Evolutionary conservation across 2,888 invertebrate species (phyloP).

Genomic region (Vanessa cardui): DNA sequence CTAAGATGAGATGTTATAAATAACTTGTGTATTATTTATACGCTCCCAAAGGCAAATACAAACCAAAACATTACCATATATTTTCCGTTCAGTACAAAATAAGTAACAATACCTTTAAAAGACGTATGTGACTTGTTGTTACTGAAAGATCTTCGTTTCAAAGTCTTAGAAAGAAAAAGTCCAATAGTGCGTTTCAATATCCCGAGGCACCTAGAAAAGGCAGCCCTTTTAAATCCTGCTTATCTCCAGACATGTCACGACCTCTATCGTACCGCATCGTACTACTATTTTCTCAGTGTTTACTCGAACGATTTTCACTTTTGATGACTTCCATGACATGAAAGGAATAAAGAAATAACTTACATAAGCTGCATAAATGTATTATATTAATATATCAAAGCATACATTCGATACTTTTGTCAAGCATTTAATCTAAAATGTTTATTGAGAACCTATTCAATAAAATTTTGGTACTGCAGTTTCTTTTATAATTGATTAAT

Average conservation of each 20-base stretch:
- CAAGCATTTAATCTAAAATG: neutral
- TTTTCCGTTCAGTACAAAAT: neutral
- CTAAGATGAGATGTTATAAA: too few species aligned
- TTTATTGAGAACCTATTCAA: too few species aligned
- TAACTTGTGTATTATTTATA: too few species aligned
- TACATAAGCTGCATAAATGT: too few species aligned
- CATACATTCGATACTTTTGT: neutral
- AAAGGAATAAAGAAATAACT: neutral
- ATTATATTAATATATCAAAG: neutral
- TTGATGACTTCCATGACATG: neutral
- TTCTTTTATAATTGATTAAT: neutral
- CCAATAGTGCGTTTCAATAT: slow-evolving; percentile 12
- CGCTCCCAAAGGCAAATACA: too few species aligned
- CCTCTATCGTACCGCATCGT: slow-evolving; percentile 34
- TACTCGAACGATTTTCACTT: slow-evolving; percentile 32
- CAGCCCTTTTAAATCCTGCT: slow-evolving; percentile 12
- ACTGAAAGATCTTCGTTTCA: slow-evolving; percentile 9
- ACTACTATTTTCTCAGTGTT: slow-evolving; percentile 25
- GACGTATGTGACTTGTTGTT: neutral
- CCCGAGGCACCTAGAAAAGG: slow-evolving; percentile 7
- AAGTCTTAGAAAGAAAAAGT: slow-evolving; percentile 9
- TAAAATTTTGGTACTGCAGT: too few species aligned
- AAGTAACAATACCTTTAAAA: neutral
- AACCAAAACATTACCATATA: too few species aligned
- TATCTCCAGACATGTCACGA: slow-evolving; percentile 55